Evolutionary conservation across 2,797 vertebrate genomes (phyloP).

Genomic region (Notoglanidium macrostoma): DNA sequence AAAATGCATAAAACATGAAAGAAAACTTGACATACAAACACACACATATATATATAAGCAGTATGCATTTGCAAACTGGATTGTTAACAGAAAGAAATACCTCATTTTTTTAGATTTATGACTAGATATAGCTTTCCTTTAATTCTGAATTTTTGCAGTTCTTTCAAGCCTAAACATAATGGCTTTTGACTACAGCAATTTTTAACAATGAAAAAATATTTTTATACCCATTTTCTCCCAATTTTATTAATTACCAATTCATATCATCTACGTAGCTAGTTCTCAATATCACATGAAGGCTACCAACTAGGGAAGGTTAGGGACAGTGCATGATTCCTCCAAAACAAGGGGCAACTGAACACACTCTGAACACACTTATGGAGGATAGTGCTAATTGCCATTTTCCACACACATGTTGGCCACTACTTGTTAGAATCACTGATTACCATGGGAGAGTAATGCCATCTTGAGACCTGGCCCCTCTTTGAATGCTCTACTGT

Average conservation of each 20-base stretch:
- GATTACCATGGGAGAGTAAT: not conserved
- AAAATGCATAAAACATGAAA: not conserved
- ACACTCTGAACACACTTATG: not conserved
- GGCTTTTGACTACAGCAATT: not conserved
- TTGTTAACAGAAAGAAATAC: not conserved
- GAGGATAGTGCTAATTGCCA: not conserved
- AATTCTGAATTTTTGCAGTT: not conserved
- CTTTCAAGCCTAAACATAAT: not conserved
- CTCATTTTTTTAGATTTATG: not conserved
- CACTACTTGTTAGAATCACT: not conserved
- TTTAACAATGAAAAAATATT: not conserved
- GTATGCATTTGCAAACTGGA: not conserved
- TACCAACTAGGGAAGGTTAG: not conserved
- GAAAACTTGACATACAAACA: not conserved
- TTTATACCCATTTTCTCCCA: not conserved
- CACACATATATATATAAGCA: not conserved
- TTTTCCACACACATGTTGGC: not conserved
- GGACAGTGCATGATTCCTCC: not conserved
- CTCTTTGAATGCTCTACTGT: not conserved
- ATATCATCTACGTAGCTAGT: not conserved
- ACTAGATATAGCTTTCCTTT: slow-evolving; percentile 3
- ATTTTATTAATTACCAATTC: not conserved
- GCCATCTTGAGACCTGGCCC: not conserved
- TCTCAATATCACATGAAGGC: not conserved
- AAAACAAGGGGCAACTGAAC: not conserved